Base-by-base conservation (phyloP, 2,888 invertebrate genomes). In the Slavum lentiscoides region DNA sequence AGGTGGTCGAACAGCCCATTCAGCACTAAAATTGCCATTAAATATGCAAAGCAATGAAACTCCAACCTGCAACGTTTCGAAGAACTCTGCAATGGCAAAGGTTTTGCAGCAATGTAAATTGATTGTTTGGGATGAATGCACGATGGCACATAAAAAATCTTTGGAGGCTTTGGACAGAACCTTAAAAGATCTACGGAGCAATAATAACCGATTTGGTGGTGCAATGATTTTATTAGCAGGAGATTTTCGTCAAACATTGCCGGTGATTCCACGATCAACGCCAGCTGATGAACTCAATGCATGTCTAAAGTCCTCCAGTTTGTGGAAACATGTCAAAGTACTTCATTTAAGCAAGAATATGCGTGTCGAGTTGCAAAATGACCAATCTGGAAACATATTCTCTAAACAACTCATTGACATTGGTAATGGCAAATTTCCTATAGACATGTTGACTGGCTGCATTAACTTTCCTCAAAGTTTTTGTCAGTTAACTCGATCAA, bases 81-180 rank as follows among this genome's bases (percentile, higher is more conserved):
- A 30, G 30, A 30, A 30, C 30, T 30, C 30, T 30, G 30, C 30
- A 30, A 30, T 30, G 30, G 30, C 30, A 30, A 30, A 30, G 30
- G 30, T 30, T 30, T 30, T 30, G 30, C 30, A 30, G 30, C 30
- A 84, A 81, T 83, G 84, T 68, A 84, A 83, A 84, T 68, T 69
- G 23, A 82, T 83, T 74, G 82, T 86, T 21, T 85, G 84, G 85
- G 85, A 86, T 82, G 84, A 85, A 77, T 85, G 85, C 82, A 86
- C 86, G 13, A 87, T 87, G 87, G 82, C 86, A 7, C 86, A 86
- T 81, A 86, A 86, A 83, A 82, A 83, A 76, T 30, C 30, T 30
- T 30, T 30, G 30, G 30, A 30, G 30, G 30, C 30, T 30, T 30
- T 30, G 30, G 30, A 30, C 30, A 30, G 30, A 30, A 30, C 30